These are phyloP conservation scores for Nanorana parkeri DNA, from an alignment of 2,113 vertebrate species.

Conservation along the genomic window DNA sequence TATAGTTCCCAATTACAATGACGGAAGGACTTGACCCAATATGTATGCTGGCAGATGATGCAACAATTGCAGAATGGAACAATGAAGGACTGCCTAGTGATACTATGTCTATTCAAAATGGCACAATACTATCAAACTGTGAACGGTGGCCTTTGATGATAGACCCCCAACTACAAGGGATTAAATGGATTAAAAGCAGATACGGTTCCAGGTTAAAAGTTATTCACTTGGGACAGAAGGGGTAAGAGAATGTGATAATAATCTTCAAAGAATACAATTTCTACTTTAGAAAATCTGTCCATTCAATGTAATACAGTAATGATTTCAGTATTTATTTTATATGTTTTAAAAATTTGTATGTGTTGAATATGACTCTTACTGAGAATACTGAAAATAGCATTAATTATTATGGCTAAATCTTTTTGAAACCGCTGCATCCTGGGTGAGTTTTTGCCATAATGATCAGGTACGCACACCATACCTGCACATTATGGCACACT, in stretches of 20 bases:
- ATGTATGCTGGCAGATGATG: conserved; percentile 71
- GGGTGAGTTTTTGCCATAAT: too few relatives aligned
- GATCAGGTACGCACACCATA: too few relatives aligned
- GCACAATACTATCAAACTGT: conserved; percentile 72
- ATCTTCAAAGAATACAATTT: neutral
- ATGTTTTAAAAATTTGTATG: too few relatives aligned
- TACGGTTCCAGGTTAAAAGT: conserved; percentile 72
- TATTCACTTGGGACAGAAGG: conserved; percentile 74
- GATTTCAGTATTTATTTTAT: too few relatives aligned
- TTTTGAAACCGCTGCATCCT: too few relatives aligned
- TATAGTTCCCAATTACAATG: conserved; percentile 73
- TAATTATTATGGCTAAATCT: too few relatives aligned
- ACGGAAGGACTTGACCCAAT: conserved; percentile 75
- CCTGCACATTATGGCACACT: too few relatives aligned
- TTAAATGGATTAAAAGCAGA: conserved; percentile 80
- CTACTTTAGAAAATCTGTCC: too few relatives aligned
- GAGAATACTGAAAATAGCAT: too few relatives aligned
- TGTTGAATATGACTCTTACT: too few relatives aligned
- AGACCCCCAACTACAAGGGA: conserved; percentile 75
- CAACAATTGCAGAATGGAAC: conserved; percentile 77
- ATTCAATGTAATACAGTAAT: too few relatives aligned
- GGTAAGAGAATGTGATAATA: conserved; percentile 62
- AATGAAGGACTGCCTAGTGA: conserved; percentile 76
- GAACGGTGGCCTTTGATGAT: conserved; percentile 77
- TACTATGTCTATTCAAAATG: conserved; percentile 76